A percentile compares a stretch with the other conserved stretches of the same genome.
Conservation (phyloP, 2,113 vertebrate genomes). For the Spermophilus dauricus region DNA sequence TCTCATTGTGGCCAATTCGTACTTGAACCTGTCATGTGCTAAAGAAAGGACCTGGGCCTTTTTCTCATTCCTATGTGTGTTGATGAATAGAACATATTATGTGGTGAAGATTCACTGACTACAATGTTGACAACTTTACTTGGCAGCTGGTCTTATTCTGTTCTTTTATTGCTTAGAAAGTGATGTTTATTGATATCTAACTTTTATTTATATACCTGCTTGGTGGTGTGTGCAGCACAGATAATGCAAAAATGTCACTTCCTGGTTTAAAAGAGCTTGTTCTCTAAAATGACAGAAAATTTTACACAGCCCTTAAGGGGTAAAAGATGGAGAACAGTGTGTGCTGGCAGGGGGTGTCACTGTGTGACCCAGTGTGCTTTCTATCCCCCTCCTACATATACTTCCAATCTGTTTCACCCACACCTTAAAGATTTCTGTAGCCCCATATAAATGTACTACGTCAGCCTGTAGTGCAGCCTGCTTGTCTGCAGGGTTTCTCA, state of each 20-base stretch:
- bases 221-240: neutral
- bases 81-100: slow-evolving; percentile 13
- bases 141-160: slow-evolving; percentile 55
- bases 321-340: neutral
- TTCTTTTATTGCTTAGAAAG: slow-evolving; percentile 55
- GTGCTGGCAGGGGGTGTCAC: neutral
- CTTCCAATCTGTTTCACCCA: neutral
- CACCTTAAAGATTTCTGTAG: neutral
- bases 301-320: neutral
- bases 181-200: slow-evolving; percentile 71
- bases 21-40: neutral
- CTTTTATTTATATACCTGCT: slow-evolving; percentile 45
- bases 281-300: neutral
- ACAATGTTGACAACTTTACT: slow-evolving; percentile 22
- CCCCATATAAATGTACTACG: neutral
- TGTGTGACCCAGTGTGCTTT: slow-evolving; percentile 16
- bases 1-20: neutral
- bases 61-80: neutral
- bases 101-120: slow-evolving; percentile 46
- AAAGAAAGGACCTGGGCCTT: neutral
- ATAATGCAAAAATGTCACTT: neutral
- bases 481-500: neutral
- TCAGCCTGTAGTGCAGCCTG: neutral
- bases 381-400: neutral
- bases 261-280: neutral